These are phyloP conservation scores for Thysanoteuthis rhombus DNA, from an alignment of 2,888 invertebrate species.

Conservation along the genomic window DNA sequence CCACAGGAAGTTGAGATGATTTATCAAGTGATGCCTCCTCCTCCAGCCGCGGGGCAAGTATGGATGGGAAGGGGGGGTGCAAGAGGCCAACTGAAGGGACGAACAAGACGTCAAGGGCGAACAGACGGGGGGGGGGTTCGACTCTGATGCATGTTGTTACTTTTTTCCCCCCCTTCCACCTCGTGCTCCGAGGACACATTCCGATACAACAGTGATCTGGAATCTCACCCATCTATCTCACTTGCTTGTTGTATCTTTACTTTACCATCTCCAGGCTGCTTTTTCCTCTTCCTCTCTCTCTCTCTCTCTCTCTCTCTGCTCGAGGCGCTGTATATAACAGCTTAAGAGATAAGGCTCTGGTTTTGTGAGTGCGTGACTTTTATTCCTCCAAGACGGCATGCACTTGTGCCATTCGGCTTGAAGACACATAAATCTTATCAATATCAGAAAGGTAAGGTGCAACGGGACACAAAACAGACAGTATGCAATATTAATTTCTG, in stretches of 20 bases:
- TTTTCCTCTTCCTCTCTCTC: not conserved
- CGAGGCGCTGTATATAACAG: not conserved
- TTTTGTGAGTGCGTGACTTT: not conserved
- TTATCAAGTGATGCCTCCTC: not conserved
- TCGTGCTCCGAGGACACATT: not conserved
- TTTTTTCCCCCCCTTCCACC: not conserved
- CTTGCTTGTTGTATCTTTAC: too few relatives aligned
- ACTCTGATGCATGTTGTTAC: not conserved
- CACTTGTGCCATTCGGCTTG: not conserved
- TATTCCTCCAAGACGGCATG: too few relatives aligned
- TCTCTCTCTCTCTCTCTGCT: not conserved
- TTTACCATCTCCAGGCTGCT: not conserved
- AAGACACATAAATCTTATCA: not conserved
- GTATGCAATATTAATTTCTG: not conserved
- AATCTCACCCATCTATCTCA: not conserved
- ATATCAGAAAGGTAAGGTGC: too few relatives aligned
- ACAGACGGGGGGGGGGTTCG: too few relatives aligned
- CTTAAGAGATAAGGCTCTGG: not conserved
- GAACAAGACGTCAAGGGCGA: too few relatives aligned
- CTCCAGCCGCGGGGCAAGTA: too few relatives aligned
- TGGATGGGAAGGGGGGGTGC: not conserved
- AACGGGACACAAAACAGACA: not conserved
- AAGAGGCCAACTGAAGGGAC: too few relatives aligned
- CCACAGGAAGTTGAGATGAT: not conserved
- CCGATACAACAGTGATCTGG: not conserved